A percentile compares a stretch with the other conserved stretches of the same genome.
phyloP scores from a whole-genome alignment of 1,140 invertebrate genomes.

The Drosophila bocki region DNA sequence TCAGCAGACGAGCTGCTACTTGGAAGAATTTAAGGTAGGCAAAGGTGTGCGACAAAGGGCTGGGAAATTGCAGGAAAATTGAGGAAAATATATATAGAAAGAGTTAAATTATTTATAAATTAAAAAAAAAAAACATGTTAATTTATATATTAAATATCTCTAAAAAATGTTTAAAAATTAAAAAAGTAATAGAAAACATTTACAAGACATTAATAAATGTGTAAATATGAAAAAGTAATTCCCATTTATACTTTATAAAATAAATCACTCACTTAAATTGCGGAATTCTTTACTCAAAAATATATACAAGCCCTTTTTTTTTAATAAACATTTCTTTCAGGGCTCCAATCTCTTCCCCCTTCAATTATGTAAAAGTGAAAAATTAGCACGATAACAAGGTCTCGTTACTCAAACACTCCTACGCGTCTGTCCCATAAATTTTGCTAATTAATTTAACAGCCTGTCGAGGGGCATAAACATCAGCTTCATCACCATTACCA shows the following conservation, averaged over 20 bases:
- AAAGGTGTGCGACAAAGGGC: not conserved
- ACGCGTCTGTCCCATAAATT: constrained; percentile 33
- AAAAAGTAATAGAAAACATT: not conserved
- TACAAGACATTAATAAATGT: not conserved
- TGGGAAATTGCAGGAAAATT: not conserved
- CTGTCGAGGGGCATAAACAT: constrained; percentile 31
- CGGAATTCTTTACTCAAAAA: not conserved
- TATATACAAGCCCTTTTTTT: not conserved
- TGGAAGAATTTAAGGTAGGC: not conserved
- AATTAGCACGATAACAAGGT: constrained; percentile 23
- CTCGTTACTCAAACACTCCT: constrained; percentile 18
- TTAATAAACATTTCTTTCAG: not conserved
- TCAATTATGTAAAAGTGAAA: constrained; percentile 30
- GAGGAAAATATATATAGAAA: too few species aligned
- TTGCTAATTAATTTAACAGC: constrained; percentile 50
- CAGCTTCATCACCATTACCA: constrained; percentile 33
- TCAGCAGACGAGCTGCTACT: not conserved
- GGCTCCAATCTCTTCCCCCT: not conserved
- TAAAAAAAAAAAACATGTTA: not conserved
- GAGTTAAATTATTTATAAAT: not conserved
- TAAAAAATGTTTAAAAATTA: not conserved
- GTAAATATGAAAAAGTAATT: not conserved
- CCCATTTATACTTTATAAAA: too few species aligned
- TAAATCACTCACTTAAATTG: not conserved
- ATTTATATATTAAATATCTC: not conserved